Evolutionary conservation across 2,888 invertebrate species (phyloP), one percentile per base, ranked within the genome.

Genomic region (Metacarcinus magister): DNA sequence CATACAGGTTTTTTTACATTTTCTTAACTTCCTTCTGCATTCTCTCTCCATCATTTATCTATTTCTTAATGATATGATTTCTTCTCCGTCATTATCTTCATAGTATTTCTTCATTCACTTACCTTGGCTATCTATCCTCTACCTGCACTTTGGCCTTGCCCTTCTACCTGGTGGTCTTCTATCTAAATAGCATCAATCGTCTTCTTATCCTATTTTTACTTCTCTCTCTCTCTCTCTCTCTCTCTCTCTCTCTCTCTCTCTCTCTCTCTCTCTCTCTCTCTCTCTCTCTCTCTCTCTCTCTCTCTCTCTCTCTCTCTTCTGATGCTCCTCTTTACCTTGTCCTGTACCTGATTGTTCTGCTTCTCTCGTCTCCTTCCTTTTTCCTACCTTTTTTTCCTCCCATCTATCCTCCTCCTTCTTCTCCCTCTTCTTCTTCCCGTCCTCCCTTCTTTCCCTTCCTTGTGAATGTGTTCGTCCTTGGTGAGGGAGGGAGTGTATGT

Each of bases 171-270:
- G 5, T 67, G n/a, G 23, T 67, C 67, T 67, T 67, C 67, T 67
- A 67, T 67, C 67, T 67, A 67, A 67, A 67, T 23, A 67, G 67
- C 5, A 67, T 67, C 67, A 16, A 67, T 67, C 67, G 19, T 67
- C 67, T 67, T 67, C 67, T 67, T 23, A 5, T 23, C 10, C 87
- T 60, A 7, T 46, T n/a, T 23, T 46, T 60, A 10, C 54, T 48
- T n/a, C 32, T 48, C 32, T 46, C 46, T 87, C 2, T 23, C 46
- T 94, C 94, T 82, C 87, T 82, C 94, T 87, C 32, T 87, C 87
- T 87, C 94, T 94, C 92, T 32, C 54, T 54, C n/a, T n/a, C 39
- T 28, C 10, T 39, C 32, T 90, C 5, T 32, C 5, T 16, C 92
- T 48, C 92, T 48, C 92, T 23, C 32, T 4, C 32, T 90, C 16